These are phyloP conservation scores for Xenopus borealis DNA, from an alignment of 2,113 vertebrate species.

Conservation along the genomic window DNA sequence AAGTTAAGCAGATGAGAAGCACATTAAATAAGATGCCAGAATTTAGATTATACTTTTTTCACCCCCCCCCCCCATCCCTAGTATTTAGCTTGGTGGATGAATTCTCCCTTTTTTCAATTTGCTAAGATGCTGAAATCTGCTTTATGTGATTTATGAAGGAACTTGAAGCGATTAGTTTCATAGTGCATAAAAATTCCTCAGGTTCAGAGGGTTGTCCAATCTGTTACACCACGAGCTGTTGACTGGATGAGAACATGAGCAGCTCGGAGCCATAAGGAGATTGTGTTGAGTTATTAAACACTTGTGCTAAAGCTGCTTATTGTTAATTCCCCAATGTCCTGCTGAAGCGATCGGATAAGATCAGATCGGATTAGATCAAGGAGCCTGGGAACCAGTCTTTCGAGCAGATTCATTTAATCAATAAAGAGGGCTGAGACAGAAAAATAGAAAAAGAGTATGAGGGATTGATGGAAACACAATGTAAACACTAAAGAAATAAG, in stretches of 20 bases:
- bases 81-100: slow-evolving; percentile 55
- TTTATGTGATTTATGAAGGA: slow-evolving; percentile 81
- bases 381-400: slow-evolving; percentile 79
- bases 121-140: slow-evolving; percentile 77
- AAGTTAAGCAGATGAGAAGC: slow-evolving; percentile 69
- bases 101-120: slow-evolving; percentile 58
- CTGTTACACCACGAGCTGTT: slow-evolving; percentile 68
- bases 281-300: slow-evolving; percentile 92
- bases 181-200: slow-evolving; percentile 78
- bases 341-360: slow-evolving; percentile 83
- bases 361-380: slow-evolving; percentile 84
- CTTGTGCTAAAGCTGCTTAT: slow-evolving; percentile 90
- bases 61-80: slow-evolving; percentile 33
- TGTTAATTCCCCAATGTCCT: slow-evolving; percentile 80
- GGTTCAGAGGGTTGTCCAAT: slow-evolving; percentile 74
- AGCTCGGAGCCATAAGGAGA: slow-evolving; percentile 81
- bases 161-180: slow-evolving; percentile 82
- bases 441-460: slow-evolving; percentile 46
- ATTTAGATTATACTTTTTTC: slow-evolving; percentile 58
- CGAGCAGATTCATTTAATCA: slow-evolving; percentile 85
- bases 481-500: slow-evolving; percentile 49
- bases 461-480: slow-evolving; percentile 4
- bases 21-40: slow-evolving; percentile 65
- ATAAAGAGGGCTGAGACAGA: slow-evolving; percentile 71
- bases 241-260: slow-evolving; percentile 77